phyloP scores from a whole-genome alignment of 2,888 invertebrate genomes.

The Blastobasis lacticolella region DNA sequence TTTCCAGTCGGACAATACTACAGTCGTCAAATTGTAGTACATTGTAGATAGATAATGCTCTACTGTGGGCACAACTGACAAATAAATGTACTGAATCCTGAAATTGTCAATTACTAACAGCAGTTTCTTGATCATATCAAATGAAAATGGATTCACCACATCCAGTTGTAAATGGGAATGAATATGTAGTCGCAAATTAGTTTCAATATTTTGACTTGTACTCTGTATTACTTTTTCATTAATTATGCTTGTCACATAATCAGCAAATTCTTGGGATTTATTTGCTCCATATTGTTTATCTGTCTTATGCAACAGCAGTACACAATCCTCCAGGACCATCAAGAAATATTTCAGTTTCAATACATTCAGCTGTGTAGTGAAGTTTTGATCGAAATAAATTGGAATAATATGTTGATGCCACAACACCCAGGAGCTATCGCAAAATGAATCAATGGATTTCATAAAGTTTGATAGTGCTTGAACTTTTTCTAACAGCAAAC shows the following conservation, averaged over 20 bases:
- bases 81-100: slow-evolving; percentile 69
- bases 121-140: slow-evolving; percentile 77
- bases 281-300: slow-evolving; percentile 38
- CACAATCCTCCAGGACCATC: slow-evolving; percentile 62
- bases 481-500: slow-evolving; percentile 77
- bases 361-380: slow-evolving; percentile 78
- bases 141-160: slow-evolving; percentile 81
- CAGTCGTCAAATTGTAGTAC: slow-evolving; percentile 98
- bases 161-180: slow-evolving; percentile 91
- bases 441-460: slow-evolving; percentile 72
- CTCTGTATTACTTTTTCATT: slow-evolving; percentile 77
- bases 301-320: slow-evolving; percentile 42
- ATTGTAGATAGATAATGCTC: slow-evolving; percentile 95
- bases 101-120: slow-evolving; percentile 75
- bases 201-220: slow-evolving; percentile 91
- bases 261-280: slow-evolving; percentile 47
- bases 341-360: slow-evolving; percentile 71
- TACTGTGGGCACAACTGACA: slow-evolving; percentile 79
- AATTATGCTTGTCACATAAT: slow-evolving; percentile 53
- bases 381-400: slow-evolving; percentile 83
- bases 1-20: slow-evolving; percentile 97
- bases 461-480: slow-evolving; percentile 77
- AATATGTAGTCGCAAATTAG: slow-evolving; percentile 91
- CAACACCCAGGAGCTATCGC: slow-evolving; percentile 85
- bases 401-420: slow-evolving; percentile 87